Base-by-base conservation (phyloP, 2,797 vertebrate species). In the Cygnus olor region DNA sequence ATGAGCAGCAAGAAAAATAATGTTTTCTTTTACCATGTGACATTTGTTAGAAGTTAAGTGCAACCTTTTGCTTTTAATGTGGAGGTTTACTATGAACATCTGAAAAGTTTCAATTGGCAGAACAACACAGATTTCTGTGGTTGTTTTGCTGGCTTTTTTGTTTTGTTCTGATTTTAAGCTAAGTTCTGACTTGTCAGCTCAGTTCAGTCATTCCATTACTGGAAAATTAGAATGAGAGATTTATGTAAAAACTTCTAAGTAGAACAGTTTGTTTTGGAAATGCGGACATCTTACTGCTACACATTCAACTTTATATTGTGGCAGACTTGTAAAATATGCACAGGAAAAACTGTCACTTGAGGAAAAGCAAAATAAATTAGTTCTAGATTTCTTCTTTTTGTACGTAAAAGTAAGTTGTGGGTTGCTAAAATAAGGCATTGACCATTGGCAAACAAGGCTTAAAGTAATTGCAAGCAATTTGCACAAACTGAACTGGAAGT, bases 151-250 rank as follows among this genome's bases (percentile, higher is more conserved):
- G 54, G 64, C 58, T 74, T 42, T 42, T 64, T 63, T 66, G 40
- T 44, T 80, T 72, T 74, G 38, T 25, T 76, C 88, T 77, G 72
- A 71, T 79, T 93, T 69, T 77, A 73, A 85, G 54, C 14, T 36
- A 49, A 30, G 70, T 89, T 83, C 15, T 80, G 93, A 83, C 85
- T 86, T 94, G 84, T 89, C 58, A 83, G 53, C 72, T 90, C 58
- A 82, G 76, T 82, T 90, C n/a, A 79, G 54, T 49, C 47, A 32
- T 76, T 85, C 56, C n/a, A 34, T 51, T 77, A 47, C 61, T 87
- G 60, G 56, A 85, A 80, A 84, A 74, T 44, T 49, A 54, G 27
- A 58, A 57, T 34, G 28, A 86, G 63, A 82, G 36, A 68, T 32
- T 28, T 56, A 42, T 38, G 40, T n/a, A 65, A 56, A 73, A 84